Evolutionary conservation across 2,888 invertebrate genomes (phyloP).

Genomic region (Xestia sexstrigata): DNA sequence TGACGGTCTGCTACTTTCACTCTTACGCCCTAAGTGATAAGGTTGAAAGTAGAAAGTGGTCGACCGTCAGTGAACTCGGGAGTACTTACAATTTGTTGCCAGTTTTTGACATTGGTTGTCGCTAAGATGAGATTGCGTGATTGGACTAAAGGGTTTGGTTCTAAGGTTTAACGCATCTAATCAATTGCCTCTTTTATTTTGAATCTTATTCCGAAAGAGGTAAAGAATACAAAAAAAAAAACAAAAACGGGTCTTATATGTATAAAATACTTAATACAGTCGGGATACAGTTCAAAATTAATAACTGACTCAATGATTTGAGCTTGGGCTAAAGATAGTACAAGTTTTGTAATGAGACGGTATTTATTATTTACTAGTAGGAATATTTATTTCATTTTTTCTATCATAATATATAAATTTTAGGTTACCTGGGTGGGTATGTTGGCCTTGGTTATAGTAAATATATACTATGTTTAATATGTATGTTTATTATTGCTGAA

Average conservation of each 20-base stretch:
- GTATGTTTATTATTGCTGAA: constrained; percentile 36
- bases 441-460: constrained; percentile 43
- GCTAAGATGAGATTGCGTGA: background rate
- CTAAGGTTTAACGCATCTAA: background rate
- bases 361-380: no score
- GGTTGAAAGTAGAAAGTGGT: no score
- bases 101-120: background rate
- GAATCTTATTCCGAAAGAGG: no score
- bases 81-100: no score
- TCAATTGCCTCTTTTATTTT: background rate
- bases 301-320: background rate
- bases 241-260: background rate
- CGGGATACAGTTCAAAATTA: background rate
- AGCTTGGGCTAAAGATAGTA: background rate
- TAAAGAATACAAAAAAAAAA: no score
- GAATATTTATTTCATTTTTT: background rate
- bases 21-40: no score
- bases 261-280: background rate
- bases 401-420: constrained; percentile 9
- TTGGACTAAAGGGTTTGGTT: background rate
- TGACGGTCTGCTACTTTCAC: no score
- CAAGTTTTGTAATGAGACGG: background rate
- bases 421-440: constrained; percentile 46
- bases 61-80: no score
- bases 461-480: constrained; percentile 6